Evolutionary conservation across 2,888 invertebrate species (phyloP), one percentile per base, ranked within the genome.

Genomic region (Torymus tubicola): DNA sequence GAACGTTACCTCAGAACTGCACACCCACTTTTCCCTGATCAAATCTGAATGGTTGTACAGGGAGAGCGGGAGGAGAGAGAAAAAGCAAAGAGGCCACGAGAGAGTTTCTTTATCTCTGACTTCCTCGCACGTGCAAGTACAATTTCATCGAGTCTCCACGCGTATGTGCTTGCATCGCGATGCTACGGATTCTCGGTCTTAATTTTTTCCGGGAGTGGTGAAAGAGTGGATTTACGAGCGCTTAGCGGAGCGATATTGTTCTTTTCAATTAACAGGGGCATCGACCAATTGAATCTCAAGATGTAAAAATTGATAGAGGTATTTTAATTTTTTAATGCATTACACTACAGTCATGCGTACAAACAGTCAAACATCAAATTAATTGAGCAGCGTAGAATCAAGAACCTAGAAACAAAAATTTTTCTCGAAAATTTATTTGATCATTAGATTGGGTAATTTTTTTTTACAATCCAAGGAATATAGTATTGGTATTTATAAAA

Each of bases 1-100:
- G 53, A 55, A 83, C 78, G 84, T 84, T 84, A 86, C 86, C 85
- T 81, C 75, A 83, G 60, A 75, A 16, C 58, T 76, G 5, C 80
- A 75, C 81, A 77, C 78, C 81, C 77, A 82, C 78, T 63, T 78
- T 70, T 31, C 16, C 18, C 24, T 42, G 74, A 60, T 67, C 67
- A 10, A 58, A 65, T 65, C 65, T 50, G 31, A 31, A 31, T 31
- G 31, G 31, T 31, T 8, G 31, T 3, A 8, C 5, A 5, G 31
- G 31, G 8, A 2, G 31, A 31, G 31, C 3, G 31, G 8, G 31
- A 31, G 8, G 31, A 31, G 31, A 31, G 3, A 31, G 5, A 31
- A 8, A 31, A 8, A 31, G 31, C 31, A 31, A 31, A 31, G 31
- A 31, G 31, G 4, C 31, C 4, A 3, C 16, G n/a, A 50, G 16